Evolutionary conservation across 2,797 vertebrate species (phyloP), one percentile per base, ranked within the genome.

Genomic region (Balearica regulorum): DNA sequence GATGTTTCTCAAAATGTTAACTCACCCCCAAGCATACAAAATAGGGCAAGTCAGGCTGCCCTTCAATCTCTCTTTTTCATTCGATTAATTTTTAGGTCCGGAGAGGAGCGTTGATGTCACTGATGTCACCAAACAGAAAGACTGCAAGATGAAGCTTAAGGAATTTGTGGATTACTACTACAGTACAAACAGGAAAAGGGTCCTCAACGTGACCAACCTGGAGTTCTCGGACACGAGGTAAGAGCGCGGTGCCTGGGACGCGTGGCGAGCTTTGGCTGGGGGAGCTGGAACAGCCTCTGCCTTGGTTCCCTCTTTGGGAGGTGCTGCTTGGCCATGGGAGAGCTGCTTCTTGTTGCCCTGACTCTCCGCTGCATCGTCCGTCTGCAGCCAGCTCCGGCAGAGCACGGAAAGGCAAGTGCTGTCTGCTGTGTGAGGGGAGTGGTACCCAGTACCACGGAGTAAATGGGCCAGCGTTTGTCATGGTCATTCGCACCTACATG

Each of bases 121-220:
- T 0, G 99, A 99, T 19, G 99, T 99, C 94, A 99, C 99, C 94
- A 99, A 99, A 96, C 99, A 99, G 98, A 99, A 98, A 4, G 98
- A 99, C 94, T 98, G 99, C 98, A 99, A 99, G 97, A 99, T 99
- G 99, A 99, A 99, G 94, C 98, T 99, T 35, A 99, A 99, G 97
- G 99, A 99, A 96, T 99, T 99, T 97, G 99, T 99, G n/a, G 99
- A 99, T 97, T 99, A 98, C 91, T 99, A 99, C 97, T 99, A 99
- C 96, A 99, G 99, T 97, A 99, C 99, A 83, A 99, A 99, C 98
- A 98, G 99, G 88, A 99, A 99, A 98, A 99, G 99, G 70, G 99
- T 99, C 61, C 98, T 99, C 92, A 99, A 99, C 1, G 98, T 99
- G 94, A 99, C 98, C 96, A 99, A 99, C 97, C 97, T 99, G 48